Evolutionary conservation across 2,888 invertebrate species (phyloP), one percentile per base, ranked within the genome.

Genomic region (Steinernema hermaphroditum): DNA sequence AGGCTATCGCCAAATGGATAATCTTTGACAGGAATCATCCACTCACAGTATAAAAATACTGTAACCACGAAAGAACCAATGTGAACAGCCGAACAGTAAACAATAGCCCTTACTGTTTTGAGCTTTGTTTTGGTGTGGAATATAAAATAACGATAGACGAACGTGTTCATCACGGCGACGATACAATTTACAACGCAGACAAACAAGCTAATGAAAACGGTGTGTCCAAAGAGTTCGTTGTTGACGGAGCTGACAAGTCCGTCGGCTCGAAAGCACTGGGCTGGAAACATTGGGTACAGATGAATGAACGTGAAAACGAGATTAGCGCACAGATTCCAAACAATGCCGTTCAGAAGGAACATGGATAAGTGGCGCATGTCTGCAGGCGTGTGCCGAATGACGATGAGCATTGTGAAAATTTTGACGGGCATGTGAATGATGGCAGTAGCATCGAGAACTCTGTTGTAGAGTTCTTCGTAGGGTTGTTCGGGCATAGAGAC

Each of bases 361-460:
- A 22, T 22, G 22, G 50, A 50, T 4, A 9, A 2, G 24, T 4
- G 9, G 24, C 50, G 50, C 22, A 50, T 9, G 9, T 50, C 22
- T 12, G 19, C 4, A 22, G 50, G n/a, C 19, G 50, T 50, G 19
- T 22, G 12, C 22, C 9, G 24, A 12, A 24, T 24, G 19, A 50
- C 24, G 1, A 50, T 12, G 22, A 22, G 24, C 1, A 50, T 22
- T 1, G 50, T 22, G 50, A 50, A 50, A 12, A 50, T 1, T 24
- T 50, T 50, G 19, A 50, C 50, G 50, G 50, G 50, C n/a, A 50
- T 50, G 50, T 50, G 22, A 22, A 50, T 50, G 24, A 22, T 22
- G 19, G 50, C 50, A 1, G 50, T 50, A 4, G 50, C 50, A 24
- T 50, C 22, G 2, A 50, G 22, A 12, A 50, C 6, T 22, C 50